Evolutionary conservation across 2,113 vertebrate genomes (phyloP), one percentile per base, ranked within the genome.

Genomic region (Ellobius talpinus): DNA sequence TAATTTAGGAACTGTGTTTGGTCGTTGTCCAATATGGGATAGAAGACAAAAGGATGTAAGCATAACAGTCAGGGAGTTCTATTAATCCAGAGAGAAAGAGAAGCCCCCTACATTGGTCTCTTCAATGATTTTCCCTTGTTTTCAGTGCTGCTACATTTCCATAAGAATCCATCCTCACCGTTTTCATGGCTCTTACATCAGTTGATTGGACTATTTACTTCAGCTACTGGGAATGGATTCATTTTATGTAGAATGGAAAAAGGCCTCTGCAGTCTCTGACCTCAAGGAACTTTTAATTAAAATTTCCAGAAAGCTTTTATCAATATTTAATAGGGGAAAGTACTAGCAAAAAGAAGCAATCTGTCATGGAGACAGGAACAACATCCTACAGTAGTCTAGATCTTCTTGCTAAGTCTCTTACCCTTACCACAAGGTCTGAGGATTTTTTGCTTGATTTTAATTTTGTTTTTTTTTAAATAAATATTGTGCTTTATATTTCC

Each of bases 211-310:
- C 63, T 79, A 47, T 90, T 87, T 94, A 8, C n/a, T 78, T 91
- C 17, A 84, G 5, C 50, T 24, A 55, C 31, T 78, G 14, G 13
- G 11, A 93, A 42, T 79, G 23, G 66, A 89, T 89, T 82, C 89
- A 42, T 89, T 89, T 91, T 61, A 24, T 68, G 91, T 93, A 21
- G 52, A 79, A 84, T 72, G 26, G 42, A 74, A 74, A 68, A 94
- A 85, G 9, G 55, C n/a, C 50, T 45, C 63, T 73, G 73, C 5
- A 87, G 68, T 31, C 9, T 68, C 42, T 94, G 86, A 92, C 47
- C 61, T 95, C 74, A 93, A 93, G 55, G 88, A 89, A 81, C 14
- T 42, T 93, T 63, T 89, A 88, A 97, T 89, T 94, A 96, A 96
- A 95, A 93, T 94, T 89, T 93, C 68, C 82, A 95, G 90, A 93